Conservation (phyloP, 1,140 invertebrate genomes). For the Penaeus indicus region DNA sequence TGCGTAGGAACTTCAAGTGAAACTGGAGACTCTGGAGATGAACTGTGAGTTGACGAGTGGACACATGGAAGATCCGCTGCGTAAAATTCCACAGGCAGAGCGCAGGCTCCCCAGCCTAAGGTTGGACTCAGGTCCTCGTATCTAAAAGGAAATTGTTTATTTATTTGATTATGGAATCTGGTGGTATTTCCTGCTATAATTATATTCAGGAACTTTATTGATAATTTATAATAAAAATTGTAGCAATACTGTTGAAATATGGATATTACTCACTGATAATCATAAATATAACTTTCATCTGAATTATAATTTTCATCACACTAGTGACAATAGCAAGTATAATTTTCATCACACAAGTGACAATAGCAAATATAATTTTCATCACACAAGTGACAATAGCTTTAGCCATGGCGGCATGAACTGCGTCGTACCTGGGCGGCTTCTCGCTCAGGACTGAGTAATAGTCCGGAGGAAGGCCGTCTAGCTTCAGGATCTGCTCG, state of each 20-base stretch:
- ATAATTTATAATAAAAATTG: too few relatives aligned
- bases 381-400: not conserved
- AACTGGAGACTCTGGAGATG: not conserved
- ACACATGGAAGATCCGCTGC: conserved; percentile 38
- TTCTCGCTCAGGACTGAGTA: conserved; percentile 60
- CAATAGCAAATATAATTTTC: too few relatives aligned
- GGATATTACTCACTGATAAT: too few relatives aligned
- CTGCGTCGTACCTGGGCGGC: conserved; percentile 51
- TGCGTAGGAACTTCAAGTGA: conserved; percentile 29
- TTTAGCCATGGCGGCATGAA: not conserved
- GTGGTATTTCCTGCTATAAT: not conserved
- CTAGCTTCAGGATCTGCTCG: conserved; percentile 63
- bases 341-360: too few relatives aligned
- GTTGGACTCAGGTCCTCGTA: conserved; percentile 53
- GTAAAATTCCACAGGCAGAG: conserved; percentile 46
- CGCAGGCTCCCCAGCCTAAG: conserved; percentile 52
- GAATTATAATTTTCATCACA: too few relatives aligned
- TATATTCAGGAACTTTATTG: not conserved
- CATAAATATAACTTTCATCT: too few relatives aligned
- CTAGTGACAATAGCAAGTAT: too few relatives aligned
- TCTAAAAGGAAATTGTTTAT: conserved; percentile 23
- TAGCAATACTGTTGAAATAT: too few relatives aligned
- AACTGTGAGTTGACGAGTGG: conserved; percentile 3
- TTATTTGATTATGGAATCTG: not conserved
- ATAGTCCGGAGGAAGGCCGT: conserved; percentile 65